Evolutionary conservation across 2,113 vertebrate genomes (phyloP), one percentile per base, ranked within the genome.

Genomic region (Vidua macroura): DNA sequence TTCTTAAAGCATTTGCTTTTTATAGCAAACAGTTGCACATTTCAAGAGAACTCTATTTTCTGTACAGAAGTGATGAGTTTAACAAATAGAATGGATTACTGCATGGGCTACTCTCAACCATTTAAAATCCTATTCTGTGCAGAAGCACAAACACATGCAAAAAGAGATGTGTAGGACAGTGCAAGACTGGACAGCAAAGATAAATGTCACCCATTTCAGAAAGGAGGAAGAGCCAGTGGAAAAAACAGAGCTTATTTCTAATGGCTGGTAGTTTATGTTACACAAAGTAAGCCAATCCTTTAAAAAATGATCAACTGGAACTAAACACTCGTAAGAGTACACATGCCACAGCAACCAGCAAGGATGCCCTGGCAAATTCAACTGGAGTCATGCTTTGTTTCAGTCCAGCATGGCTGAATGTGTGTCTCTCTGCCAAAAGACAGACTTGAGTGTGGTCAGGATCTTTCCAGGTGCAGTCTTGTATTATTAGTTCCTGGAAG

Each of bases 1-100:
- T 93, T 96, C 84, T 74, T 74, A 63, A 92, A 93, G 76, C 33
- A 37, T 95, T 90, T 84, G 20, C 48, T 92, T 93, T 92, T 95
- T 92, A 68, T 63, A 67, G 73, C 77, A 60, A 69, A 78, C 24
- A 75, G 17, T 95, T 96, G 33, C 52, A 49, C 46, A 58, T 92
- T 44, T 79, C 73, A 66, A n/a, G 60, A 92, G 84, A 33, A 44
- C 52, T 91, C 15, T 56, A 3, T 80, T 80, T 88, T 55, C 68
- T 87, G 46, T 52, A 73, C 22, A 43, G 76, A 89, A 87, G 56
- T 49, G 21, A 10, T 63, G 74, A 60, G 48, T 86, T 87, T 81
- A 79, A 89, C 52, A 86, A 51, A 74, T 37, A 73, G 37, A 92
- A 86, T 76, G 22, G 81, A 58, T 92, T 81, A 74, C 48, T 89